These are phyloP conservation scores for Heliothis virescens DNA, from an alignment of 1,140 invertebrate genomes.

Conservation along the genomic window DNA sequence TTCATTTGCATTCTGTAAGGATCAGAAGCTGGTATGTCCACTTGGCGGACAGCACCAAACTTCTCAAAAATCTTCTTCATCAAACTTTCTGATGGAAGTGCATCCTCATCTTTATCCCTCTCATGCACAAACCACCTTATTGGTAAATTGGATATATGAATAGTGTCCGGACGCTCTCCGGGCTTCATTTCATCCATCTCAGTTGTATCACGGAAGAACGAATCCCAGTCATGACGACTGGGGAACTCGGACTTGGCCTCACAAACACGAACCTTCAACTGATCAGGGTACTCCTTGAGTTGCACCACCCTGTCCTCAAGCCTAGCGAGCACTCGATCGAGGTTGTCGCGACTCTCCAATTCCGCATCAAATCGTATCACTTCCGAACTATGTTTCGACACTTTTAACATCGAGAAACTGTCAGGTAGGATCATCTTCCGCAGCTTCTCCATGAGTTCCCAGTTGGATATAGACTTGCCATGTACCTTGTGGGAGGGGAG, in stretches of 20 bases:
- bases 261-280: constrained; percentile 92
- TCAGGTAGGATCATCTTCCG: constrained; percentile 94
- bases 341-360: constrained; percentile 91
- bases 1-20: constrained; percentile 94
- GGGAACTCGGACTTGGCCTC: constrained; percentile 96
- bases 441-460: constrained; percentile 97
- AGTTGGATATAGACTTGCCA: constrained; percentile 96
- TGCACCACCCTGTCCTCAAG: constrained; percentile 93
- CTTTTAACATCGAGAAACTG: constrained; percentile 93
- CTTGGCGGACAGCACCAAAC: constrained; percentile 93
- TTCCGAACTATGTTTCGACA: constrained; percentile 95
- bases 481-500: constrained; percentile 93
- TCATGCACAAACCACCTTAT: constrained; percentile 91
- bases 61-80: constrained; percentile 94
- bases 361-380: constrained; percentile 97
- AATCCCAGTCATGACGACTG: constrained; percentile 96
- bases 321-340: constrained; percentile 90
- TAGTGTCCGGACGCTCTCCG: constrained; percentile 97
- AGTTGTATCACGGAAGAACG: constrained; percentile 97
- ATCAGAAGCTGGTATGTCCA: constrained; percentile 96
- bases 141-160: constrained; percentile 93
- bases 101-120: constrained; percentile 86
- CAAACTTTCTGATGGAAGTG: constrained; percentile 91
- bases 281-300: constrained; percentile 93
- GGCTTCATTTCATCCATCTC: constrained; percentile 99